These are phyloP conservation scores for Anthophora plumipes DNA, from an alignment of 2,888 invertebrate genomes.

Conservation along the genomic window DNA sequence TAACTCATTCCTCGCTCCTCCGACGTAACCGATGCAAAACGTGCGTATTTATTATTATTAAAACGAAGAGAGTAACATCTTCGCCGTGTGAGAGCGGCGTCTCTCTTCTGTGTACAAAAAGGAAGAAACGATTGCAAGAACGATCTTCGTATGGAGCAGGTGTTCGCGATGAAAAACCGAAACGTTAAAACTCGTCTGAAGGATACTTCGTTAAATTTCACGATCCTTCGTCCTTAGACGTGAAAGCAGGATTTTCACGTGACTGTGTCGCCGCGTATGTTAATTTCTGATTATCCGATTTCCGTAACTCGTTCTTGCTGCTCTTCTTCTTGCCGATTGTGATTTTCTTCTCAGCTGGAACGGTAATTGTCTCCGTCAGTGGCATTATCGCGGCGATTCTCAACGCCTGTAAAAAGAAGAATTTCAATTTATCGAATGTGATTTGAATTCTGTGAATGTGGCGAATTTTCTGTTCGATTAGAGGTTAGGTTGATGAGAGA, in stretches of 20 bases:
- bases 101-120: neutral
- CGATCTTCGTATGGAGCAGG: no score
- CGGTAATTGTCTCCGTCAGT: constrained; percentile 74
- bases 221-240: constrained; percentile 52
- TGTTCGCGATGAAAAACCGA: neutral
- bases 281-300: constrained; percentile 12
- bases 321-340: constrained; percentile 69
- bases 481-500: neutral
- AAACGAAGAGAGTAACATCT: neutral
- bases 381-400: constrained; percentile 75
- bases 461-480: neutral
- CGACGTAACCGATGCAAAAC: neutral
- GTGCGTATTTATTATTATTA: neutral
- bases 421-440: neutral
- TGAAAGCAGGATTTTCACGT: constrained; percentile 59
- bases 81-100: neutral
- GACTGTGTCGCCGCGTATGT: constrained; percentile 24
- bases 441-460: no score
- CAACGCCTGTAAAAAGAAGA: constrained; percentile 72
- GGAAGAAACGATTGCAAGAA: neutral
- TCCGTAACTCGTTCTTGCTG: constrained; percentile 67
- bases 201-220: constrained; percentile 7
- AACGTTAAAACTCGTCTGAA: neutral
- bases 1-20: neutral
- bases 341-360: constrained; percentile 33